Evolutionary conservation across 2,113 vertebrate species (phyloP), one percentile per base, ranked within the genome.

Genomic region (Barbus barbus): DNA sequence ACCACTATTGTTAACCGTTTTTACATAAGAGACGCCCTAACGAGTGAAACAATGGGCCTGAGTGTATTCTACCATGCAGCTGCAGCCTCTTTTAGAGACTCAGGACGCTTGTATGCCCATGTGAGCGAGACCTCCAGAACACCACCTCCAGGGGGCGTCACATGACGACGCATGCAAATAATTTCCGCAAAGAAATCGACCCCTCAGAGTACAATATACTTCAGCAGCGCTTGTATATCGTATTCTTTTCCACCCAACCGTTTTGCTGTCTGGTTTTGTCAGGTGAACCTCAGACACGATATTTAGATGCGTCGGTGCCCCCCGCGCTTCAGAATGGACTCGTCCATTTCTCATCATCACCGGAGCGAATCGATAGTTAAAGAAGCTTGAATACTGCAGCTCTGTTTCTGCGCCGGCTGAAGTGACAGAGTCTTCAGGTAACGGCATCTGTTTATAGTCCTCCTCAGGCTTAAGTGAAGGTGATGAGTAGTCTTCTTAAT

Each of bases 351-450:
- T 78, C 75, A 51, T 78, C 75, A 51, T 81, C 90, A 95, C 95
- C 94, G 89, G 95, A n/a, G n/a, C n/a, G n/a, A 87, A 89, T 89
- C 87, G 95, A 87, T 93, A 91, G 92, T 61, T 80, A 95, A 95
- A 89, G 73, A 75, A 95, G 95, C 84, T 93, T 93, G 28, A 93
- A 95, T 69, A 92, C 94, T 87, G 95, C 94, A 0, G 95, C 95
- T 88, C 82, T 95, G 94, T 87, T 94, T 94, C 71, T 95, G 92
- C 92, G 94, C 95, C 87, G 94, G 95, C 56, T 93, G 93, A 89
- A 95, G 94, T 0, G 94, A 95, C 90, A 74, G 93, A 95, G 90
- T 92, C 94, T 92, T 95, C 95, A 93, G 96, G 96, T 96, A 84
- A 89, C 14, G 5, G 13, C 53, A 14, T 24, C 75, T 41, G 5